Conservation (phyloP, 2,888 invertebrate genomes). For the Heliconius aoede region DNA sequence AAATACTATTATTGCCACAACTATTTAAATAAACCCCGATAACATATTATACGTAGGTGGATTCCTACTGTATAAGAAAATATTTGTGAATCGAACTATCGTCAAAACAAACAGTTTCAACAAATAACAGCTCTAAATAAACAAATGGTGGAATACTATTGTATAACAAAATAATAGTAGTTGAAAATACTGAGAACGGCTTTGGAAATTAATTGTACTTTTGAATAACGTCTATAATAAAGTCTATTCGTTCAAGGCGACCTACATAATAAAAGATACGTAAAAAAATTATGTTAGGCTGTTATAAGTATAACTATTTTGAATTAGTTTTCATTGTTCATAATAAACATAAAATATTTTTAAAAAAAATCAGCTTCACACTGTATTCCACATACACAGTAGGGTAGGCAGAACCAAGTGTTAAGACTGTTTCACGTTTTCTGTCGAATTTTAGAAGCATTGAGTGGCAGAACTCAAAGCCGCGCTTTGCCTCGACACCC, state of each 20-base stretch:
- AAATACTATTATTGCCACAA: neutral
- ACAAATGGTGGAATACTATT: neutral
- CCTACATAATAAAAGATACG: neutral
- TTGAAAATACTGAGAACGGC: too few species aligned
- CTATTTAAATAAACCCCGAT: neutral
- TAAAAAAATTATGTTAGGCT: neutral
- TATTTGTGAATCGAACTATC: neutral
- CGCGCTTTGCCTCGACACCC: too few species aligned
- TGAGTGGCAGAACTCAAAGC: too few species aligned
- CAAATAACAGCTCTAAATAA: constrained; percentile 4
- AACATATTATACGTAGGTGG: neutral
- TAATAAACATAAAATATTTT: too few species aligned
- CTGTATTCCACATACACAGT: too few species aligned
- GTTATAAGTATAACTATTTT: too few species aligned
- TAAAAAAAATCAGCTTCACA: too few species aligned
- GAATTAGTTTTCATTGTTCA: too few species aligned
- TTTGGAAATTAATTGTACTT: too few species aligned
- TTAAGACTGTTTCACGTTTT: neutral
- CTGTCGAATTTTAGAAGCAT: too few species aligned
- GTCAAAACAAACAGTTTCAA: neutral
- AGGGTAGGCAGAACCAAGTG: neutral
- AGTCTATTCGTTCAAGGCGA: neutral
- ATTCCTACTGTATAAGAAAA: neutral
- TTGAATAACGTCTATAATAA: too few species aligned
- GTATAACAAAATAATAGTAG: neutral